Evolutionary conservation across 2,113 vertebrate species (phyloP), one percentile per base, ranked within the genome.

Genomic region (Pandion haliaetus): DNA sequence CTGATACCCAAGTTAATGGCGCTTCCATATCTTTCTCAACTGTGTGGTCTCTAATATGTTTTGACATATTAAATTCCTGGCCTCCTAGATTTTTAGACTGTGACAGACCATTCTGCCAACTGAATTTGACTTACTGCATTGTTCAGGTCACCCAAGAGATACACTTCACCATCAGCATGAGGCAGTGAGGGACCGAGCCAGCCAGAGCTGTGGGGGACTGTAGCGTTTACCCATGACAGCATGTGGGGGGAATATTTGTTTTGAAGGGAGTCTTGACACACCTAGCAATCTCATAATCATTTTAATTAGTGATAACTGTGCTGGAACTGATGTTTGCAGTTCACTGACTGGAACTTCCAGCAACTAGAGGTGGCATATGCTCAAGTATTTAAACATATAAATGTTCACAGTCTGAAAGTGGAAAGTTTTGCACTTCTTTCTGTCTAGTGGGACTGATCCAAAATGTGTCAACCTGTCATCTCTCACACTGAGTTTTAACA

Each of bases 81-180:
- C 34, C 32, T 69, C 8, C 36, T 52, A 44, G 29, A 28, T 36
- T 34, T 45, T 76, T 65, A 49, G 58, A 19, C 36, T 61, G 26
- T 54, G 36, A 2, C 17, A 3, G 8, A 40, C 49, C 7, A 4
- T 78, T 82, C 31, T 62, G 13, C 26, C 0, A 0, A 12, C 19
- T 49, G 31, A 31, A 67, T 72, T 65, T 92, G 34, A 63, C 20
- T 49, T 72, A 2, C 50, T 82, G 44, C 20, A 5, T 65, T 69
- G 44, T 49, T 69, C 38, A 24, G 18, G 50, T 76, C 49, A 28
- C 16, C 11, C 34, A 47, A 21, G 65, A 67, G 38, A 23, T 6
- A 38, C 26, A 5, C 26, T 89, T 74, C 47, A 29, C 14, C 38
- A 13, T 72, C n/a, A 54, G 19, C 8, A 0, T 21, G 38, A 71